Evolutionary conservation across 1,140 invertebrate genomes (phyloP), one percentile per base, ranked within the genome.

Genomic region (Brachionus rotundiformis): DNA sequence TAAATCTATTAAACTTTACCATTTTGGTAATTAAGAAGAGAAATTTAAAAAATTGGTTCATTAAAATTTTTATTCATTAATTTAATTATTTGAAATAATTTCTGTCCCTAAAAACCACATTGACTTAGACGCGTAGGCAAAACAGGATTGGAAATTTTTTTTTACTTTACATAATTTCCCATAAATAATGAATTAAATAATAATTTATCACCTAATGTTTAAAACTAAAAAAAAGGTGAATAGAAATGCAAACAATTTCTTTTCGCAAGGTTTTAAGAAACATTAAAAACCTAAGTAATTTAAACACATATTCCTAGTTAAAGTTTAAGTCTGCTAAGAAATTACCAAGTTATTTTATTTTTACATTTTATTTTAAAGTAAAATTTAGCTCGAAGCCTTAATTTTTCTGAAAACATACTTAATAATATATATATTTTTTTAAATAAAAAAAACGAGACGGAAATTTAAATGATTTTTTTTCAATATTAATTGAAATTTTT

Each of bases 201-300:
- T 54, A 54, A 54, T 54, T 54, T 54, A 19, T 54, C 47, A 54
- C 47, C 47, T 8, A 54, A 16, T 54, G 47, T 54, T 54, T 54
- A 25, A 54, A 49, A 47, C 11, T n/a, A 11, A n/a, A 19, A 19
- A 54, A 54, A 54, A 54, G 47, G 47, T 54, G 16, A 54, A 54
- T 54, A 54, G 47, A 54, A 54, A 54, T 54, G 47, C 47, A 54
- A 54, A 54, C 47, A 54, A 19, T 54, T 19, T 54, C 19, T 54
- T n/a, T 54, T 54, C n/a, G 8, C 16, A 54, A 54, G 47, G 47
- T 49, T 49, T 49, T 49, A 6, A 54, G 47, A 54, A 54, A 54
- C 47, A 54, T 54, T 54, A 54, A 54, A n/a, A 54, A 16, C 47
- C 47, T 54, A 54, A 54, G 47, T 19, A 54, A 54, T 54, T 54